Evolutionary conservation across 2,888 invertebrate species (phyloP).

Genomic region (Erebia epiphron): DNA sequence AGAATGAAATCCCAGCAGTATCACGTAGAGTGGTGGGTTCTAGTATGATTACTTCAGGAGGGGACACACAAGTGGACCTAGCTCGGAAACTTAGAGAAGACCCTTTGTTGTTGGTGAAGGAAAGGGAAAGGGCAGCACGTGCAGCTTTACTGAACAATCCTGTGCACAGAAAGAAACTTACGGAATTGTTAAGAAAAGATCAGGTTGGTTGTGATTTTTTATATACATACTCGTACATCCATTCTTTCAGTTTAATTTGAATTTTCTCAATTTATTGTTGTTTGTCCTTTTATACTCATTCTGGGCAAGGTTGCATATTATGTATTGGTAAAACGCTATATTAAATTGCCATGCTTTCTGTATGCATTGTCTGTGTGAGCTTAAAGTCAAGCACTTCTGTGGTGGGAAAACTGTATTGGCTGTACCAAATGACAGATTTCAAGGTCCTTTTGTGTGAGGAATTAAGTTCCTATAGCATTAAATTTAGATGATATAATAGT

Average conservation of each 20-base stretch:
- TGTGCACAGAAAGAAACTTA: constrained; percentile 92
- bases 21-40: constrained; percentile 72
- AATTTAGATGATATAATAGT: no score
- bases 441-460: no score
- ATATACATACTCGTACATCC: background rate
- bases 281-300: no score
- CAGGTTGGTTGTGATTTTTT: constrained; percentile 55
- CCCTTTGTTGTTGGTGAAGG: constrained; percentile 94
- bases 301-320: no score
- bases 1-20: constrained; percentile 89
- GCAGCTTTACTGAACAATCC: constrained; percentile 95
- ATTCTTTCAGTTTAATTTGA: background rate
- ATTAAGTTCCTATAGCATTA: no score
- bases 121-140: constrained; percentile 94
- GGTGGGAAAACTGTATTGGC: no score
- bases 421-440: no score
- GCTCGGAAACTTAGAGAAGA: constrained; percentile 96
- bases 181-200: constrained; percentile 88
- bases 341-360: no score
- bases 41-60: constrained; percentile 74
- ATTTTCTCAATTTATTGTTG: background rate
- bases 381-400: no score
- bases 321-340: no score
- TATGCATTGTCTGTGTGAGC: no score
- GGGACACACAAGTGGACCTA: constrained; percentile 90